Percentiles rank a stretch among this genome's conserved stretches.
Conservation (phyloP, 2,113 vertebrate genomes). For the Petroica traversi region DNA sequence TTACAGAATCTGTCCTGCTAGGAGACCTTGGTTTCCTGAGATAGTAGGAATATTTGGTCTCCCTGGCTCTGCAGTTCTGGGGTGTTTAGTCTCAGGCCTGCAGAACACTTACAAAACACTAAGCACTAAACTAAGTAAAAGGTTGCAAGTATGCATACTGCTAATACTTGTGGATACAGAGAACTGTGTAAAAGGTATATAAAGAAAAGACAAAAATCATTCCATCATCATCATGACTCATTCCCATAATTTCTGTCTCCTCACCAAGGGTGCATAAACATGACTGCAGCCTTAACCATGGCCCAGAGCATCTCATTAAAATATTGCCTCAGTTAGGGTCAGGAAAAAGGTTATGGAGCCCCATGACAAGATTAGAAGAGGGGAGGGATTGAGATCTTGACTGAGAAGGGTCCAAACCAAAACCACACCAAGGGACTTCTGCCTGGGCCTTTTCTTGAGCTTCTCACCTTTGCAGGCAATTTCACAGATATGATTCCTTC, state of each 20-base stretch:
- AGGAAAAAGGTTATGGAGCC: neutral
- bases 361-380: neutral
- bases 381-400: neutral
- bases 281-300: conserved; percentile 20
- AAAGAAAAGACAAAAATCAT: no score
- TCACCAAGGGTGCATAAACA: conserved; percentile 33
- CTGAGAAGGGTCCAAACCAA: neutral
- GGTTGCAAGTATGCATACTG: no score
- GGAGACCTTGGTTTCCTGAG: no score
- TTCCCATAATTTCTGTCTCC: conserved; percentile 40
- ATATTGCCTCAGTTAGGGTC: neutral
- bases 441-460: neutral
- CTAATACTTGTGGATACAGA: no score
- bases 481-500: neutral
- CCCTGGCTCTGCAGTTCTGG: no score
- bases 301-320: conserved; percentile 15
- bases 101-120: no score
- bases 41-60: no score
- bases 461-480: neutral
- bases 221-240: no score
- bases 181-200: no score
- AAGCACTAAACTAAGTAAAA: no score
- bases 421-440: neutral
- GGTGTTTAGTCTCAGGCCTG: no score
- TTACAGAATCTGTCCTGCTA: no score